phyloP scores from a whole-genome alignment of 2,888 invertebrate genomes.

The Nephrotoma flavescens region DNA sequence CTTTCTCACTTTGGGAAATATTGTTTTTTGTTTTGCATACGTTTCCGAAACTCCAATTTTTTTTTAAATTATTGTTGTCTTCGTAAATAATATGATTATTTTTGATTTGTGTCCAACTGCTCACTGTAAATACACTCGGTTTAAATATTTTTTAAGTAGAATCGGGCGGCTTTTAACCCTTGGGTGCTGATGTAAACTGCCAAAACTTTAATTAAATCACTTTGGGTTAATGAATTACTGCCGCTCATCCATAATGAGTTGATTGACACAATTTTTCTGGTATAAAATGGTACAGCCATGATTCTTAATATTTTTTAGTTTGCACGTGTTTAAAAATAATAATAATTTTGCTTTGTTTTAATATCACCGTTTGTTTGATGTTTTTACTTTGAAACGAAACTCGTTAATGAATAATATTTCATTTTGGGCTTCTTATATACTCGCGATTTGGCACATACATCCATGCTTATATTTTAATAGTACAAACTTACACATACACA shows the following conservation, averaged over 20 bases:
- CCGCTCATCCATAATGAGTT: not conserved
- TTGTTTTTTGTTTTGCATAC: not conserved
- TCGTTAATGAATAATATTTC: not conserved
- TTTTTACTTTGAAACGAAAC: not conserved
- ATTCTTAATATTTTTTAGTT: not conserved
- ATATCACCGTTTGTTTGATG: not conserved
- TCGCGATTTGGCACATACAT: too few relatives aligned
- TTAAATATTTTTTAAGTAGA: not conserved
- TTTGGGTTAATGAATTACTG: not conserved
- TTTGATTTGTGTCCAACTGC: not conserved
- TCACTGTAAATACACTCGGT: not conserved
- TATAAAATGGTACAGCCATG: not conserved
- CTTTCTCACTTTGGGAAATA: not conserved
- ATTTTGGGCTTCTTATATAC: too few relatives aligned
- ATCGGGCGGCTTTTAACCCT: not conserved
- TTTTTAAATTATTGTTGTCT: not conserved
- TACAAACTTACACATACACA: too few relatives aligned
- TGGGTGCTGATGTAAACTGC: not conserved
- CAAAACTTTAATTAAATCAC: not conserved
- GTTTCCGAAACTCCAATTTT: not conserved
- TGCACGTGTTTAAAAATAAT: not conserved
- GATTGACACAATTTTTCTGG: not conserved
- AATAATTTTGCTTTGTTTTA: not conserved
- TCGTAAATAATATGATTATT: too few relatives aligned
- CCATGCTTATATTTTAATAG: too few relatives aligned